Conservation (phyloP, 1,140 invertebrate species). For the Microvelia longipes region DNA sequence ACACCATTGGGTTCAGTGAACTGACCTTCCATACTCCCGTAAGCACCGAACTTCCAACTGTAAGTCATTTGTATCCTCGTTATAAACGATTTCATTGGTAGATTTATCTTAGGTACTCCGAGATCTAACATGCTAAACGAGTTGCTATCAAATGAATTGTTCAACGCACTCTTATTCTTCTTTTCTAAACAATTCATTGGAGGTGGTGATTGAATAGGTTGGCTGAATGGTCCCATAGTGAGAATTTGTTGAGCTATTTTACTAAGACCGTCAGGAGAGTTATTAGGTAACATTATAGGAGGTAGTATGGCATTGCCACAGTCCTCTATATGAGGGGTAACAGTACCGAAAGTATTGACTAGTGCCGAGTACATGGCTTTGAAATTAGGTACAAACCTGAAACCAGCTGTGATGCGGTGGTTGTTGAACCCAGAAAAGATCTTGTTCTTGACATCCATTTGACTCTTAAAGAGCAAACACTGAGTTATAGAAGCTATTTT, state of each 20-base stretch:
- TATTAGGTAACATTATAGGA: not conserved
- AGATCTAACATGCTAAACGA: conserved; percentile 42
- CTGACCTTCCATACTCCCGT: conserved; percentile 95
- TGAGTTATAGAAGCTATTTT: conserved; percentile 79
- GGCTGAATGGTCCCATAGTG: not conserved
- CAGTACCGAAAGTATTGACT: conserved; percentile 87
- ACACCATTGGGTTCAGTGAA: conserved; percentile 98
- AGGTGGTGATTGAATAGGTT: not conserved
- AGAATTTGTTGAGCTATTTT: not conserved
- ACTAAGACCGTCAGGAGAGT: not conserved
- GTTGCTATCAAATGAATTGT: conserved; percentile 2
- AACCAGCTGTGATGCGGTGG: conserved; percentile 56
- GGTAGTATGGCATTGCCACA: not conserved
- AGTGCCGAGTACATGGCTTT: conserved; percentile 86
- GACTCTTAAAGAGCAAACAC: conserved; percentile 82
- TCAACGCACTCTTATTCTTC: conserved; percentile 7
- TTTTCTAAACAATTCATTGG: conserved; percentile 3
- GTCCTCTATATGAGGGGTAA: conserved; percentile 28
- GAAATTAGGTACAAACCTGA: conserved; percentile 92
- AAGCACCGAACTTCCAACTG: conserved; percentile 98
- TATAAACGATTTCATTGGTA: conserved; percentile 69
- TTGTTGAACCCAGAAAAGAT: conserved; percentile 62
- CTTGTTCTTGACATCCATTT: conserved; percentile 80
- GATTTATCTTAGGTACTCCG: conserved; percentile 40
- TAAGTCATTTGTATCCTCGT: conserved; percentile 99